Evolutionary conservation across 2,113 vertebrate genomes (phyloP).

Genomic region (Morone saxatilis): DNA sequence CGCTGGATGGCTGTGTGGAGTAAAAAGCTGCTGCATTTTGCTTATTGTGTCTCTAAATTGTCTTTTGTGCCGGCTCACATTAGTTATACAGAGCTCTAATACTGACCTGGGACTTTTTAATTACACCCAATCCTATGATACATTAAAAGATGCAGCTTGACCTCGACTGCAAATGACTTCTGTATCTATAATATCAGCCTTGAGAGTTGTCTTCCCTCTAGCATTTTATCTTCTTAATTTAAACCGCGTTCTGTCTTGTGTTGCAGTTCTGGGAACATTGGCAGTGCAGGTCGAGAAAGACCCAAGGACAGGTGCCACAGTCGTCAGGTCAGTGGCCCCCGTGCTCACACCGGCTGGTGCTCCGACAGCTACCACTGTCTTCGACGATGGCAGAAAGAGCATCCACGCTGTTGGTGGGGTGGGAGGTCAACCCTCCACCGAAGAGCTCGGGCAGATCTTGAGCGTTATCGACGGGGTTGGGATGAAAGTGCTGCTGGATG

Average conservation of each 20-base stretch:
- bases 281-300: slow-evolving; percentile 78
- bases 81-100: slow-evolving; percentile 27
- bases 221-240: background rate
- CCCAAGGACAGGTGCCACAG: slow-evolving; percentile 73
- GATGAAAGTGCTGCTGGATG: slow-evolving; percentile 70
- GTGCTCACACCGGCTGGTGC: slow-evolving; percentile 45
- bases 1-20: slow-evolving; percentile 24
- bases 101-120: slow-evolving; percentile 18
- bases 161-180: no score
- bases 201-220: background rate
- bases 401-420: slow-evolving; percentile 59
- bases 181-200: background rate
- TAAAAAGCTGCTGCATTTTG: background rate
- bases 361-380: slow-evolving; percentile 50
- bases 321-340: slow-evolving; percentile 73
- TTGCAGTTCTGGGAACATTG: slow-evolving; percentile 78
- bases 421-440: slow-evolving; percentile 56
- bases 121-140: background rate
- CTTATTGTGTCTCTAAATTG: slow-evolving; percentile 15
- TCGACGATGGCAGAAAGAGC: slow-evolving; percentile 79
- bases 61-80: slow-evolving; percentile 21
- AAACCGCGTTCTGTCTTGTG: background rate
- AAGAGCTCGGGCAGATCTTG: slow-evolving; percentile 79
- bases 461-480: slow-evolving; percentile 65
- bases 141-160: background rate